Conservation (phyloP, 2,113 vertebrate genomes). For the Phoenicopterus ruber region DNA sequence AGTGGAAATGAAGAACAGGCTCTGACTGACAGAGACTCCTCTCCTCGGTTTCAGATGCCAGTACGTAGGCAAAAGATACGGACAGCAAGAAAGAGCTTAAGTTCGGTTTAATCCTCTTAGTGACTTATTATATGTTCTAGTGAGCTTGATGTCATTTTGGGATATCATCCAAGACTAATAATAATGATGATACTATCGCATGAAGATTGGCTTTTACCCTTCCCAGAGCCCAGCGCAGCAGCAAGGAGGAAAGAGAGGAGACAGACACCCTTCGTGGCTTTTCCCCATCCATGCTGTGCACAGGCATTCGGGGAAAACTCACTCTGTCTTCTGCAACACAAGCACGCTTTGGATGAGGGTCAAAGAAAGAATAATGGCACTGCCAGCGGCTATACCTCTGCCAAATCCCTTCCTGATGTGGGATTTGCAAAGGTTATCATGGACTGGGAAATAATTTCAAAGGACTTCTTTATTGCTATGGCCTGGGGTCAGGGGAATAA, state of each 20-base stretch:
- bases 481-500: background rate
- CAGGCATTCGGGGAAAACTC: background rate
- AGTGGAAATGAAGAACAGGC: background rate
- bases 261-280: background rate
- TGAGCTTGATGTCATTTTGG: background rate
- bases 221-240: background rate
- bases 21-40: background rate
- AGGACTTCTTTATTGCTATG: background rate
- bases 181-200: background rate
- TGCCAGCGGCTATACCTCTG: background rate
- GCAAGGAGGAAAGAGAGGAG: background rate
- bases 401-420: constrained; percentile 29
- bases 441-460: constrained; percentile 27
- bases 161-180: constrained; percentile 25
- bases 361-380: background rate
- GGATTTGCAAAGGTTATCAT: constrained; percentile 22
- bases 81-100: background rate
- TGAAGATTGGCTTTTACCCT: background rate
- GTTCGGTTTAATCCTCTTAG: background rate
- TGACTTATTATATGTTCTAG: constrained; percentile 5
- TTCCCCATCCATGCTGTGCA: background rate
- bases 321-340: background rate
- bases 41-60: background rate
- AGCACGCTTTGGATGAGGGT: background rate
- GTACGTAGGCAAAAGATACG: background rate